Evolutionary conservation across 2,113 vertebrate genomes (phyloP).

Genomic region (Plotosus lineatus): DNA sequence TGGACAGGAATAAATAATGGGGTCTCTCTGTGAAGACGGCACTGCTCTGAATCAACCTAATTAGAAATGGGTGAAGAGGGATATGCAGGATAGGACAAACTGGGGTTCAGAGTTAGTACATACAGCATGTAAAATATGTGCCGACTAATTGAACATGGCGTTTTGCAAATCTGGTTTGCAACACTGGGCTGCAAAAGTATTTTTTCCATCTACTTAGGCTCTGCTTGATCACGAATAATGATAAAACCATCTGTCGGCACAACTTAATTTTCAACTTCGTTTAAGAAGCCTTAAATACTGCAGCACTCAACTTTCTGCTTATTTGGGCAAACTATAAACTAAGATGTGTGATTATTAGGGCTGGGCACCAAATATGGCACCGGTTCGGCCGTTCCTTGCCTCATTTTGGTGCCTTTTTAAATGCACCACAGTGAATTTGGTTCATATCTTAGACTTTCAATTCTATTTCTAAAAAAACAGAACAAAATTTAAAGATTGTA

Average conservation of each 20-base stretch:
- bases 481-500: no score
- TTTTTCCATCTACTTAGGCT: background rate
- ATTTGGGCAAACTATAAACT: background rate
- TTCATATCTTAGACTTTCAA: no score
- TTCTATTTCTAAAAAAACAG: no score
- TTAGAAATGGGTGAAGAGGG: conserved; percentile 55
- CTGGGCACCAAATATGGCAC: no score
- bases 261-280: conserved; percentile 3
- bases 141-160: conserved; percentile 11
- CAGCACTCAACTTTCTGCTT: background rate
- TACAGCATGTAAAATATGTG: conserved; percentile 22
- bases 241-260: background rate
- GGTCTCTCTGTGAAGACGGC: conserved; percentile 53
- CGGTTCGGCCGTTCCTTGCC: no score
- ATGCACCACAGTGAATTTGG: no score
- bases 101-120: conserved; percentile 14
- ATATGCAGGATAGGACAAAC: conserved; percentile 39
- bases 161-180: conserved; percentile 20
- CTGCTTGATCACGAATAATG: background rate
- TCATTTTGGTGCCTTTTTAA: no score
- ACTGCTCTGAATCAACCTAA: conserved; percentile 71
- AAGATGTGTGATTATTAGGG: background rate
- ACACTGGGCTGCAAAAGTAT: background rate
- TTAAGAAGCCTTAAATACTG: background rate
- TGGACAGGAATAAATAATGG: conserved; percentile 71